phyloP scores from a whole-genome alignment of 2,797 vertebrate species.

The Gorsachius magnificus region DNA sequence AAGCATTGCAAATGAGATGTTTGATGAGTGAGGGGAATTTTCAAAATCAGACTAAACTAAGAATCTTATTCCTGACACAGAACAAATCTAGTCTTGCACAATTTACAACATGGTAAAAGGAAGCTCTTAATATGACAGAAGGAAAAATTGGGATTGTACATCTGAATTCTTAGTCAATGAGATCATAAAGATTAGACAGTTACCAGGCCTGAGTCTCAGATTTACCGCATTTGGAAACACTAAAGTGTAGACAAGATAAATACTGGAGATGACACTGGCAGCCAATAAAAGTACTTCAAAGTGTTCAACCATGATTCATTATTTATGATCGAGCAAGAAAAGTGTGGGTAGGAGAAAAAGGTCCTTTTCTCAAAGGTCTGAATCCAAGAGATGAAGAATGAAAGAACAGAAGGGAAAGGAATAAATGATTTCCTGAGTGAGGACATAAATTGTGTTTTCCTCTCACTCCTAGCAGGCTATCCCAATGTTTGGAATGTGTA shows the following conservation, averaged over 20 bases:
- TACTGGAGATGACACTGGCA: background rate
- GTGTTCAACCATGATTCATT: background rate
- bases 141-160: background rate
- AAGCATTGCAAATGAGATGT: background rate
- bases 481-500: background rate
- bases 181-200: background rate
- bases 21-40: background rate
- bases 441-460: background rate
- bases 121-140: background rate
- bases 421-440: background rate
- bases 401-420: background rate
- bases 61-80: background rate
- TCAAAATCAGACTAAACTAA: background rate
- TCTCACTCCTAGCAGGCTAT: background rate
- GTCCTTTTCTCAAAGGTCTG: background rate
- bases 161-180: background rate
- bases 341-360: background rate
- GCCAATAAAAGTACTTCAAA: constrained; percentile 19
- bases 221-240: background rate
- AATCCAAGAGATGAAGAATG: background rate
- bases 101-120: background rate
- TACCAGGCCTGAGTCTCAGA: background rate
- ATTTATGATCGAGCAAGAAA: background rate
- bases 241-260: constrained; percentile 1
- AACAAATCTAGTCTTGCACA: background rate